Evolutionary conservation across 2,888 invertebrate species (phyloP).

Genomic region (Lasioglossum malachurum): DNA sequence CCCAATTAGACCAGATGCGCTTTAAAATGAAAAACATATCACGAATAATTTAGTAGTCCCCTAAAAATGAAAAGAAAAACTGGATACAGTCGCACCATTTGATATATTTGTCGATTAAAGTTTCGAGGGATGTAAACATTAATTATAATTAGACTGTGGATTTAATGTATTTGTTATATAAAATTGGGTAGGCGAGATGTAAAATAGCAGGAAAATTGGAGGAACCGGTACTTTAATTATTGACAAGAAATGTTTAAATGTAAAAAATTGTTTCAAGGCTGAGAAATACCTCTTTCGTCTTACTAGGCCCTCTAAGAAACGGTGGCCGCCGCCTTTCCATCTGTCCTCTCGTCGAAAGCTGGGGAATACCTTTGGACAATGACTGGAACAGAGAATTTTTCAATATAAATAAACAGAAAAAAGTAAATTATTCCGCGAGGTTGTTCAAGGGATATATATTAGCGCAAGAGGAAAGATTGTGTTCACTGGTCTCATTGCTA

Average conservation of each 20-base stretch:
- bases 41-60: not conserved
- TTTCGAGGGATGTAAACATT: too few species aligned
- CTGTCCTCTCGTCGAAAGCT: conserved; percentile 79
- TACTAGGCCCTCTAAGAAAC: conserved; percentile 79
- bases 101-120: not conserved
- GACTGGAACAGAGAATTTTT: conserved; percentile 66
- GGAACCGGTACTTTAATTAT: too few species aligned
- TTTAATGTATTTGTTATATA: too few species aligned
- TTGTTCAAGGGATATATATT: not conserved
- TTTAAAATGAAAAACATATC: not conserved
- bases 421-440: not conserved
- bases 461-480: not conserved
- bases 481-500: not conserved
- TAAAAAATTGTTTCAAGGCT: not conserved
- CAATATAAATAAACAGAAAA: not conserved
- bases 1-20: not conserved
- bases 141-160: too few species aligned
- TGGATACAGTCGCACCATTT: not conserved
- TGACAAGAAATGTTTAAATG: not conserved
- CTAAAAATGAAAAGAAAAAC: not conserved
- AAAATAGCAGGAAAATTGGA: too few species aligned
- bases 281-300: conserved; percentile 79
- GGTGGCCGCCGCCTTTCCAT: conserved; percentile 83
- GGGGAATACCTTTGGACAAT: conserved; percentile 76
- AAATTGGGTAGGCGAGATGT: too few species aligned